Conservation (phyloP, 2,888 invertebrate genomes). For the Argyra leucocephala region DNA sequence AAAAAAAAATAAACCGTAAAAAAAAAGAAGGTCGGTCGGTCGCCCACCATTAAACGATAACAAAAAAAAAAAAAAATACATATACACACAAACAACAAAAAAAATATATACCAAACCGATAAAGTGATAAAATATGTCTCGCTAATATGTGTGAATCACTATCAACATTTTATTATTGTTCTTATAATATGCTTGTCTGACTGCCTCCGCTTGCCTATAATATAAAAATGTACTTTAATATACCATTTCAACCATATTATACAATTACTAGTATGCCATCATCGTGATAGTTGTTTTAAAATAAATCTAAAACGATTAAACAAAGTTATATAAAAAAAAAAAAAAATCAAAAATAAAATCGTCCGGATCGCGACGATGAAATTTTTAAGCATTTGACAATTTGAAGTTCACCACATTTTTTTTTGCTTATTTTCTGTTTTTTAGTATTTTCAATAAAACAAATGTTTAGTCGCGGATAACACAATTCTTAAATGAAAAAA, state of each 20-base stretch:
- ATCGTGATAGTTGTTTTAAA: neutral
- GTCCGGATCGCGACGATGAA: neutral
- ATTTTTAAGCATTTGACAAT: neutral
- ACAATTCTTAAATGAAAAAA: no score
- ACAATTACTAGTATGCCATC: neutral
- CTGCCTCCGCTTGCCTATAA: neutral
- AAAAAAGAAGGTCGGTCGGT: neutral
- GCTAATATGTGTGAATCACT: constrained; percentile 6
- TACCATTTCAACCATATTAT: no score
- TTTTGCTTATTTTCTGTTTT: neutral
- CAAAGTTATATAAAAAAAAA: neutral
- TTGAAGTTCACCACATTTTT: neutral
- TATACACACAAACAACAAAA: no score
- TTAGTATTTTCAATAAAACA: neutral
- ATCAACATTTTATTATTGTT: neutral
- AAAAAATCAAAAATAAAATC: neutral
- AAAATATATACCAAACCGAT: neutral
- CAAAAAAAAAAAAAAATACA: neutral
- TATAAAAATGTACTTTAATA: neutral
- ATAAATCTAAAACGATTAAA: neutral
- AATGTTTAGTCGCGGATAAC: neutral
- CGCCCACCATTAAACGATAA: neutral
- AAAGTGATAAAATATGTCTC: neutral
- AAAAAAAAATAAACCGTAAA: neutral
- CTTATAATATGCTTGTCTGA: neutral